These are phyloP conservation scores for Meda fulgida DNA, from an alignment of 2,797 vertebrate genomes.

Conservation along the genomic window DNA sequence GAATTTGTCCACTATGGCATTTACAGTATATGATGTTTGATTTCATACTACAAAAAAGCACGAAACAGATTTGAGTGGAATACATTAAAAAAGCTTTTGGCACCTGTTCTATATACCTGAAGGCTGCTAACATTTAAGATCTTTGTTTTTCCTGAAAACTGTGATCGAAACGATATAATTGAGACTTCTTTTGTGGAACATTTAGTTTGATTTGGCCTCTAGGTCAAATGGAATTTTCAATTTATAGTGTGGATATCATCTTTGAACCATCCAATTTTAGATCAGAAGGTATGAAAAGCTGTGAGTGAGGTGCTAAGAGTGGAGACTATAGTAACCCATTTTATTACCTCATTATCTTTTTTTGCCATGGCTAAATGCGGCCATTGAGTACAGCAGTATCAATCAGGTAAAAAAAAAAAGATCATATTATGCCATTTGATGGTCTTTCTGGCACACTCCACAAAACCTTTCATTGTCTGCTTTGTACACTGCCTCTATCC, in stretches of 20 bases:
- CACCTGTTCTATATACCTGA: not conserved
- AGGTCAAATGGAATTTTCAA: not conserved
- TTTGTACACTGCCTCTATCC: constrained; percentile 9
- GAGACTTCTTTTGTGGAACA: not conserved
- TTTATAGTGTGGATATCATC: constrained; percentile 4
- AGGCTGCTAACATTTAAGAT: not conserved
- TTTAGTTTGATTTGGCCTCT: constrained; percentile 8
- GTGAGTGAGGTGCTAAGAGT: not conserved
- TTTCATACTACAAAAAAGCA: not conserved
- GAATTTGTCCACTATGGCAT: not conserved
- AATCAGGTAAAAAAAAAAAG: constrained; percentile 34
- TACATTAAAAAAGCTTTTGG: not conserved
- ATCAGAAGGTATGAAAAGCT: constrained; percentile 14
- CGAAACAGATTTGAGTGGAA: not conserved
- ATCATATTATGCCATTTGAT: constrained; percentile 29
- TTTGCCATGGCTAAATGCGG: constrained; percentile 30
- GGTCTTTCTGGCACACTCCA: constrained; percentile 24
- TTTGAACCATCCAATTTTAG: not conserved
- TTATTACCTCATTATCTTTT: constrained; percentile 42
- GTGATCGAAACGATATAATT: not conserved
- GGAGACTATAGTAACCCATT: constrained; percentile 16
- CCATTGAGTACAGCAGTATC: constrained; percentile 21
- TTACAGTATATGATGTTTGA: not conserved
- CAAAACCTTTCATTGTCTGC: constrained; percentile 31
- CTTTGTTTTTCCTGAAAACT: not conserved